Evolutionary conservation across 2,888 invertebrate genomes (phyloP), one percentile per base, ranked within the genome.

Genomic region (Agriopis marginaria): DNA sequence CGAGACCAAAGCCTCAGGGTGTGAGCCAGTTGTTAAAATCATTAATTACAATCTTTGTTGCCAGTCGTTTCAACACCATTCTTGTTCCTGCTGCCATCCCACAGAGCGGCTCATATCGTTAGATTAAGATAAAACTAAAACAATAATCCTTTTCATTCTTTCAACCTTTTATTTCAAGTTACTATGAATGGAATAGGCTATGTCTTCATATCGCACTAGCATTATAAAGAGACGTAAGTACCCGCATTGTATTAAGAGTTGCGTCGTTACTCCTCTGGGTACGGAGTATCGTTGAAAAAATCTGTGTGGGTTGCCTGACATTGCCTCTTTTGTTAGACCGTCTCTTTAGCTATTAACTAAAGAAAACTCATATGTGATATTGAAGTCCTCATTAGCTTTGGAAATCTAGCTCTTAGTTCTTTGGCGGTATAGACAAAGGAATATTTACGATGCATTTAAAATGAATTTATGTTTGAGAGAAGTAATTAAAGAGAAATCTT

Each of bases 111-210:
- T 88, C 89, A 89, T 88, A 91, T 89, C 88, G 88, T 89, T 90
- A 90, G 92, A 92, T 92, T 91, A 86, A 92, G 92, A 93, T 93
- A 92, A 91, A 92, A 93, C 89, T 92, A 91, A 93, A 93, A 94
- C 94, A 94, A 93, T 94, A 91, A 92, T 93, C 92, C 91, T 93
- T 93, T 93, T 91, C 89, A 90, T 91, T 91, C 87, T 82, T 82
- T 78, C 82, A 84, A 82, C 86, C 88, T 85, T 92, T 92, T 93
- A 91, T 91, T 92, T 90, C 86, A 87, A 86, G 83, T 74, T 81
- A 79, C 80, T 84, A 83, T 89, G 89, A 89, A 89, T 86, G 77
- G 84, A 78, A 84, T 84, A 85, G 84, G 73, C 84, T 80, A 88
- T 84, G 86, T 87, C 89, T 89, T 88, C 85, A 88, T 90, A 89